These are phyloP conservation scores for Melinaea marsaeus DNA, from an alignment of 2,888 invertebrate species.

Conservation along the genomic window DNA sequence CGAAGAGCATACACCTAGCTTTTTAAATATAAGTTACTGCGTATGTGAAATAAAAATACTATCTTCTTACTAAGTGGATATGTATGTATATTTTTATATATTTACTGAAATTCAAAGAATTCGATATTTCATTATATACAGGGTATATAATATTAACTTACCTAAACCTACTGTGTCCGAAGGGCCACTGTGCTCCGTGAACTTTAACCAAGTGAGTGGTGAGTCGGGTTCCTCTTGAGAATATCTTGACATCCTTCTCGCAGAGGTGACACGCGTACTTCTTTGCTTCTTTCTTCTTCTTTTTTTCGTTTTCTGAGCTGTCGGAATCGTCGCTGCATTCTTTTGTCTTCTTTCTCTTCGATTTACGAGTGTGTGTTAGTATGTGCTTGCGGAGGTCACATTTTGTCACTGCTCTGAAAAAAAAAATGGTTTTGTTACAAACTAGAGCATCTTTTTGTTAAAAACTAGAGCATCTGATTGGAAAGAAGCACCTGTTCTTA, in stretches of 20 bases:
- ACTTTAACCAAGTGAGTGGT: slow-evolving; percentile 84
- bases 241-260: slow-evolving; percentile 69
- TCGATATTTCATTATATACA: too few relatives aligned
- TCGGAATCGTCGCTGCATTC: slow-evolving; percentile 39
- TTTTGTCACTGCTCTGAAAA: slow-evolving; percentile 77
- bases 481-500: too few relatives aligned
- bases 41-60: too few relatives aligned
- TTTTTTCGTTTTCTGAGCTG: slow-evolving; percentile 41
- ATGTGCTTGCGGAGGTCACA: slow-evolving; percentile 79
- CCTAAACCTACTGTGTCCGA: slow-evolving; percentile 87
- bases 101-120: too few relatives aligned
- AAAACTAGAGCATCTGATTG: too few relatives aligned
- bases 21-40: too few relatives aligned
- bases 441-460: too few relatives aligned
- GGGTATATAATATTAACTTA: slow-evolving; percentile 41
- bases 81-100: too few relatives aligned
- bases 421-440: slow-evolving; percentile 1
- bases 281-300: slow-evolving; percentile 45
- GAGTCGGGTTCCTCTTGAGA: slow-evolving; percentile 80
- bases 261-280: slow-evolving; percentile 85
- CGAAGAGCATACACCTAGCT: too few relatives aligned
- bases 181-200: slow-evolving; percentile 85
- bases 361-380: slow-evolving; percentile 57
- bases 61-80: too few relatives aligned
- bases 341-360: slow-evolving; percentile 30